These are phyloP conservation scores for Eubasilissa regina DNA, from an alignment of 1,140 invertebrate species.

Conservation along the genomic window DNA sequence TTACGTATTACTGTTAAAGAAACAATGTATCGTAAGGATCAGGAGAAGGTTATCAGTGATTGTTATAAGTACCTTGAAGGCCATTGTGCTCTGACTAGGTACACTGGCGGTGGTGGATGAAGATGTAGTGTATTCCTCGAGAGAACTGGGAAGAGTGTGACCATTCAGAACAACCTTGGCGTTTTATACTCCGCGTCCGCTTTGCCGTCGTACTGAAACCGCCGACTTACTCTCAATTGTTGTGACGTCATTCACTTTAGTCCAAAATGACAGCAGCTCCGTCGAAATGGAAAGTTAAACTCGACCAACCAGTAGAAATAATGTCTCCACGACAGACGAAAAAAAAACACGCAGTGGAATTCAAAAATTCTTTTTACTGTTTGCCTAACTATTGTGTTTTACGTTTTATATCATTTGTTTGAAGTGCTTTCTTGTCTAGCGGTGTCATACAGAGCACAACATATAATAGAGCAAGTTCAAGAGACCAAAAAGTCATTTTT, in stretches of 20 bases:
- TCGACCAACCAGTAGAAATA: slow-evolving; percentile 13
- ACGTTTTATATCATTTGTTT: too few relatives aligned
- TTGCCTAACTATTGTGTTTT: not conserved
- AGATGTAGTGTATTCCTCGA: slow-evolving; percentile 19
- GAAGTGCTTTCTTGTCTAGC: not conserved
- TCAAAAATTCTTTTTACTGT: not conserved
- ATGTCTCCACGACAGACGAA: not conserved
- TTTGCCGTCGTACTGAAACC: not conserved
- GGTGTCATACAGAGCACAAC: not conserved
- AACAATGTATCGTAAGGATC: too few relatives aligned
- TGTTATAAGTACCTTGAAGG: slow-evolving; percentile 32
- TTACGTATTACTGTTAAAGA: too few relatives aligned
- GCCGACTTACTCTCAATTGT: slow-evolving; percentile 20
- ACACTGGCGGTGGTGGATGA: not conserved
- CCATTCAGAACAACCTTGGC: slow-evolving; percentile 24
- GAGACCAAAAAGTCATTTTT: not conserved
- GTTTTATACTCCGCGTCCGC: slow-evolving; percentile 18
- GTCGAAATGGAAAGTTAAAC: slow-evolving; percentile 26
- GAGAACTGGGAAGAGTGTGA: slow-evolving; percentile 13
- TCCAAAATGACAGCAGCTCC: not conserved
- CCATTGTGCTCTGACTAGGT: slow-evolving; percentile 19
- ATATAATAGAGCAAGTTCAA: slow-evolving; percentile 20
- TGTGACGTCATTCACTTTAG: not conserved
- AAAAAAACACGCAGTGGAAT: not conserved
- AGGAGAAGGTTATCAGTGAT: too few relatives aligned